A percentile compares a stretch with the other conserved stretches of the same genome.
phyloP scores from a whole-genome alignment of 2,113 vertebrate genomes.

The Ardeotis arabs region DNA sequence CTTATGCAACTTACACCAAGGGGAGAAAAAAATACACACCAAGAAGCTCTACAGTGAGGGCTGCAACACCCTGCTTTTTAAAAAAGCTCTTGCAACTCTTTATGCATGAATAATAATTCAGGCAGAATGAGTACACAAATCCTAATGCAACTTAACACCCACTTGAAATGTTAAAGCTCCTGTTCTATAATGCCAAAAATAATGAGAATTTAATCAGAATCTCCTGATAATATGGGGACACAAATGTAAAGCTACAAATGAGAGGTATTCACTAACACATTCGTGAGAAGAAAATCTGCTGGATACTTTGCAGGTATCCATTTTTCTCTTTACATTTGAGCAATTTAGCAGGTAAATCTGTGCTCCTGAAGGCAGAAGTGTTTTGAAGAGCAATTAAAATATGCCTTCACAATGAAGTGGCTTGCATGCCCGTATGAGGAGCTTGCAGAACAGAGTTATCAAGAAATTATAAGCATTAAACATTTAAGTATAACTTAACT shows the following conservation, averaged over 20 bases:
- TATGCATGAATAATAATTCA: background rate
- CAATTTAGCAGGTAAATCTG: background rate
- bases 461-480: background rate
- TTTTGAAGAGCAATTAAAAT: background rate
- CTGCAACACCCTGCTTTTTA: background rate
- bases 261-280: background rate
- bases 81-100: background rate
- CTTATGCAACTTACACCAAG: background rate
- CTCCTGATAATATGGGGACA: background rate
- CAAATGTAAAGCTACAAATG: background rate
- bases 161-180: background rate
- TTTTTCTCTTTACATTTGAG: background rate
- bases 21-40: background rate
- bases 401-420: background rate
- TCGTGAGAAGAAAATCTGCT: background rate
- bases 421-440: background rate
- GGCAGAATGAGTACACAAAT: background rate
- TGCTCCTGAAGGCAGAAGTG: background rate
- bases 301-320: background rate
- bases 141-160: background rate
- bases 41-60: background rate
- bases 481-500: background rate
- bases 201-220: constrained; percentile 6
- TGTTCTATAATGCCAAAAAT: background rate
- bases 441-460: background rate